These are phyloP conservation scores for Neoniphon sammara DNA, from an alignment of 2,797 vertebrate species.

Conservation along the genomic window DNA sequence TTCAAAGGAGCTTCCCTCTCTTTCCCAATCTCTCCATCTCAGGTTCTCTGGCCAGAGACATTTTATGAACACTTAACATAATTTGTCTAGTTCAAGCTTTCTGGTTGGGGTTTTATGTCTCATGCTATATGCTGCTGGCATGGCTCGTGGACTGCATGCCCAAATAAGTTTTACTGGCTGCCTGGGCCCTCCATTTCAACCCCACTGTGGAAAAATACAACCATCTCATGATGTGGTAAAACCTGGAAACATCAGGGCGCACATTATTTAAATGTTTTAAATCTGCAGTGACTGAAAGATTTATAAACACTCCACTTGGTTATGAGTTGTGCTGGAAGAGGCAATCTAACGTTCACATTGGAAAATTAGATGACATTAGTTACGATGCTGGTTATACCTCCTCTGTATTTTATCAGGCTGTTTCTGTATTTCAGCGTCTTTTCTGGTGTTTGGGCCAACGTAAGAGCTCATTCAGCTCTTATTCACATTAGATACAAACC, in stretches of 20 bases:
- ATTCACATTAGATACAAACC: slow-evolving; percentile 9
- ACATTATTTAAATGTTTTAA: slow-evolving; percentile 61
- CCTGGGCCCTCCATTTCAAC: slow-evolving; percentile 46
- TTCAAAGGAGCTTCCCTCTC: slow-evolving; percentile 22
- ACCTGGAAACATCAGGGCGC: slow-evolving; percentile 72
- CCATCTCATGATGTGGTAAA: slow-evolving; percentile 59
- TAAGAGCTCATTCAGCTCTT: slow-evolving; percentile 34
- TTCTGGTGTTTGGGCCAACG: slow-evolving; percentile 8
- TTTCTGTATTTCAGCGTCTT: slow-evolving; percentile 12
- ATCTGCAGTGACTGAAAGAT: slow-evolving; percentile 68
- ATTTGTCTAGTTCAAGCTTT: slow-evolving; percentile 71
- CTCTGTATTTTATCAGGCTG: slow-evolving; percentile 42
- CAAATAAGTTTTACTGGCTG: slow-evolving; percentile 70
- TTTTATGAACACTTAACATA: slow-evolving; percentile 72
- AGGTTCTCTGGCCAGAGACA: slow-evolving; percentile 38
- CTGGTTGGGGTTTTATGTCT: slow-evolving; percentile 56
- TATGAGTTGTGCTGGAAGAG: slow-evolving; percentile 57
- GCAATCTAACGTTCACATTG: slow-evolving; percentile 35
- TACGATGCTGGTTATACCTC: slow-evolving; percentile 38
- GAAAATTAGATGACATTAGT: slow-evolving; percentile 65
- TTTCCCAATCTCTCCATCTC: slow-evolving; percentile 52
- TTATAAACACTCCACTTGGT: slow-evolving; percentile 63
- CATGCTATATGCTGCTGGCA: slow-evolving; percentile 66
- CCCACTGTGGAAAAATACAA: slow-evolving; percentile 74
- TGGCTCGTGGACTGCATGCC: slow-evolving; percentile 38